phyloP scores from a whole-genome alignment of 2,888 invertebrate genomes.

The Byasa hedistus region DNA sequence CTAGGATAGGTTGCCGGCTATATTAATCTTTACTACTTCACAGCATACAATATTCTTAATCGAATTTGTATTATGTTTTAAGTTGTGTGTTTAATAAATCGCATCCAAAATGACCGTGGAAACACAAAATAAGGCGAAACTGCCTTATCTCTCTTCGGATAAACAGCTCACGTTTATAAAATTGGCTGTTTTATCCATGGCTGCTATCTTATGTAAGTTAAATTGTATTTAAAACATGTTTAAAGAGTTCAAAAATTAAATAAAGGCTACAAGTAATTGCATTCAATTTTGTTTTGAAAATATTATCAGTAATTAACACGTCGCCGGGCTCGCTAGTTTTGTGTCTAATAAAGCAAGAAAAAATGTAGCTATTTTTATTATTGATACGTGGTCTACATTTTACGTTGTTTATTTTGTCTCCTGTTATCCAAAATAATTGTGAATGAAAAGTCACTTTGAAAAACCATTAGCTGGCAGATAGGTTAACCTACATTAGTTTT shows the following conservation, averaged over 20 bases:
- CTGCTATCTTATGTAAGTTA: conserved; percentile 94
- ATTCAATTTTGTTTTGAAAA: no score
- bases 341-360: no score
- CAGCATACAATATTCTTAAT: conserved; percentile 32
- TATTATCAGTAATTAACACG: no score
- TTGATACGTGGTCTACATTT: no score
- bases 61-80: conserved; percentile 44
- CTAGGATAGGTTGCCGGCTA: conserved; percentile 69
- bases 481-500: no score
- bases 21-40: conserved; percentile 40
- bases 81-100: conserved; percentile 31
- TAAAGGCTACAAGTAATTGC: no score
- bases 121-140: conserved; percentile 58
- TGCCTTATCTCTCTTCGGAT: conserved; percentile 69
- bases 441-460: no score
- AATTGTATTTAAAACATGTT: neutral
- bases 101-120: conserved; percentile 64
- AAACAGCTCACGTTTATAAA: conserved; percentile 80
- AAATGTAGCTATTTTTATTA: no score
- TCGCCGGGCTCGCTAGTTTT: no score
- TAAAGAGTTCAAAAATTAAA: neutral
- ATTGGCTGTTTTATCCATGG: conserved; percentile 92
- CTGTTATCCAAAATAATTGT: no score
- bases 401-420: no score
- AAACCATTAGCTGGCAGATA: no score